Percentiles rank a stretch among this genome's conserved stretches.
Evolutionary conservation across 2,113 vertebrate species (phyloP).

Genomic region (Myrmecobius fasciatus): DNA sequence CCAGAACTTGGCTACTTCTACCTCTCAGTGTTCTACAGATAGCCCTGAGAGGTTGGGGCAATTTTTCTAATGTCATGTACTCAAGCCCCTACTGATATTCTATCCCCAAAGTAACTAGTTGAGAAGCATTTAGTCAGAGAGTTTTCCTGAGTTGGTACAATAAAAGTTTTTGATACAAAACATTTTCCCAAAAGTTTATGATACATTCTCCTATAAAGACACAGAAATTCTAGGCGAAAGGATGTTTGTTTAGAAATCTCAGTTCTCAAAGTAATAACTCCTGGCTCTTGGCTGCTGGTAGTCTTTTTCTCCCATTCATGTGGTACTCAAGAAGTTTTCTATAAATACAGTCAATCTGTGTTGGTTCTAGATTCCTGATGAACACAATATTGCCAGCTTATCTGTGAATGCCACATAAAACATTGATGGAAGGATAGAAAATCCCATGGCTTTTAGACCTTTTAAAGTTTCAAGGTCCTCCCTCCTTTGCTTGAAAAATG

Average conservation of each 20-base stretch:
- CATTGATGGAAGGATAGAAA: neutral
- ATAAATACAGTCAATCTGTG: neutral
- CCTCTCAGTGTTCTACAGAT: neutral
- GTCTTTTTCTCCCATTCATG: neutral
- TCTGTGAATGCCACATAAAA: neutral
- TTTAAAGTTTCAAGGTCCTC: too few relatives aligned
- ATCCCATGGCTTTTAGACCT: neutral
- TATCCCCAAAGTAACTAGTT: neutral
- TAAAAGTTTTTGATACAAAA: neutral
- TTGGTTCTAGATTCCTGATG: neutral
- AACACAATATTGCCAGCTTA: neutral
- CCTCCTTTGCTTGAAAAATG: neutral
- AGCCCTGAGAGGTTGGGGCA: neutral
- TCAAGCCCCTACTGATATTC: neutral
- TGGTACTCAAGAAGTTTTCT: neutral
- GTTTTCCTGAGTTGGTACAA: neutral
- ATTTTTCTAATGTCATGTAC: neutral
- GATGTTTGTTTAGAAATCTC: neutral
- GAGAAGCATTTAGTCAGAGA: neutral
- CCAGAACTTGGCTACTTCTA: neutral
- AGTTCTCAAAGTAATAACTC: neutral
- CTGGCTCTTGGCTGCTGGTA: neutral
- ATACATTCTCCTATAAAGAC: neutral
- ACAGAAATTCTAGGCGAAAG: neutral
- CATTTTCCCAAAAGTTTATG: neutral